These are phyloP conservation scores for Macroteleia sp. DNA, from an alignment of 2,888 invertebrate species.

Conservation along the genomic window DNA sequence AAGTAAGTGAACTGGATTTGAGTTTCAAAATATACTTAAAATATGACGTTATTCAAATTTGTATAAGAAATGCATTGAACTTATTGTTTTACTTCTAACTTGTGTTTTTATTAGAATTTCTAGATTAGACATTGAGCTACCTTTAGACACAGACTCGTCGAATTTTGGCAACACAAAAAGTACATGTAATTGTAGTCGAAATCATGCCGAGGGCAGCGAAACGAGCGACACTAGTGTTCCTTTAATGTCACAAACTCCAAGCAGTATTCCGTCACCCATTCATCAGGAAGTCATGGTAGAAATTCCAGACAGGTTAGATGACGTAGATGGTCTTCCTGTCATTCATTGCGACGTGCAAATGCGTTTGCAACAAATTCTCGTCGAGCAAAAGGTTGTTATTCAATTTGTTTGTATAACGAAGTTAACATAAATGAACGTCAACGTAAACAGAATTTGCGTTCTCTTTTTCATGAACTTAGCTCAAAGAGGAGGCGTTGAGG, in stretches of 20 bases:
- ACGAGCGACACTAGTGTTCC: slow-evolving; percentile 82
- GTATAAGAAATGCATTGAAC: too few relatives aligned
- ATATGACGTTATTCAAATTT: too few relatives aligned
- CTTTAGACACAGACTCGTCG: slow-evolving; percentile 69
- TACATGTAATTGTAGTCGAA: slow-evolving; percentile 73
- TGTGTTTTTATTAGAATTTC: too few relatives aligned
- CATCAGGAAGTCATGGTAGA: slow-evolving; percentile 79
- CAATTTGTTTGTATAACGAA: not conserved
- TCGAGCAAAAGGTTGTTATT: slow-evolving; percentile 89
- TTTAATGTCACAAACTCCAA: slow-evolving; percentile 86
- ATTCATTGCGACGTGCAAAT: slow-evolving; percentile 90
- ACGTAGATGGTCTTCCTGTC: slow-evolving; percentile 90
- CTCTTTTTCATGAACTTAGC: slow-evolving; percentile 85
- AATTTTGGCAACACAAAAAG: slow-evolving; percentile 45
- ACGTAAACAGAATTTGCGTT: too few relatives aligned
- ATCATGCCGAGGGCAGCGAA: slow-evolving; percentile 78
- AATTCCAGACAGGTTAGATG: slow-evolving; percentile 85
- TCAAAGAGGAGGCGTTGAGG: slow-evolving; percentile 90
- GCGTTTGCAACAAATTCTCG: slow-evolving; percentile 92
- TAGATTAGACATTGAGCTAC: slow-evolving; percentile 69
- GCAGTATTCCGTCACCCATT: slow-evolving; percentile 86
- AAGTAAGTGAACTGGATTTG: too few relatives aligned
- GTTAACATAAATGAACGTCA: too few relatives aligned
- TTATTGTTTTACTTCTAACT: too few relatives aligned
- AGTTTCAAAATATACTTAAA: too few relatives aligned